Percentiles rank a stretch among this genome's conserved stretches.
These are phyloP conservation scores for Apodemia hepburni DNA, from an alignment of 2,888 invertebrate genomes.

Conservation along the genomic window DNA sequence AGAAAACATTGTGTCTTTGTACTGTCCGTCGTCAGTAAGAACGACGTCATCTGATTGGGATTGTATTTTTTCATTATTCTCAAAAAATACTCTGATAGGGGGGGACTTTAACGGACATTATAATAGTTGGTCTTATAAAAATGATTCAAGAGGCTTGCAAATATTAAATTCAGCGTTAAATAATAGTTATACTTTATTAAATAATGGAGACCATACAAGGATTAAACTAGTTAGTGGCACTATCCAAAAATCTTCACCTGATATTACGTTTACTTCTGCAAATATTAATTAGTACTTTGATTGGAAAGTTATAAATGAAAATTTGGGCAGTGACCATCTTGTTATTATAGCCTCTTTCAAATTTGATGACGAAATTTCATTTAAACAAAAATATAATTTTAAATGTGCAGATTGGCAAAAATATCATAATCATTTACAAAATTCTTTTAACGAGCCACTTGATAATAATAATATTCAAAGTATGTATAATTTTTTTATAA, in stretches of 20 bases:
- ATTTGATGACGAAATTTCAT: background rate
- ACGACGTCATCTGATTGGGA: conserved; percentile 21
- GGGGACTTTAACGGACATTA: conserved; percentile 23
- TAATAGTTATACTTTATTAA: conserved; percentile 16
- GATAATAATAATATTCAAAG: background rate
- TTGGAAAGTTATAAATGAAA: background rate
- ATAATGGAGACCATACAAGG: background rate
- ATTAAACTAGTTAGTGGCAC: background rate
- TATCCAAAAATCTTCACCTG: background rate
- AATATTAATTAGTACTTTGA: background rate
- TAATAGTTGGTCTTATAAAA: conserved; percentile 17
- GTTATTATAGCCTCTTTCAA: background rate
- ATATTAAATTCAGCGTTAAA: conserved; percentile 13
- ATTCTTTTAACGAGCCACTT: background rate
- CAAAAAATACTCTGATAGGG: conserved; percentile 12
- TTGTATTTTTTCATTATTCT: conserved; percentile 12
- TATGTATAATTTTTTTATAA: background rate
- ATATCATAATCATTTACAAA: background rate
- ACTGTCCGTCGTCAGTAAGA: conserved; percentile 19
- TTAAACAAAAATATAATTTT: background rate
- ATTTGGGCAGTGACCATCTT: background rate
- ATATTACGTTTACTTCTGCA: background rate
- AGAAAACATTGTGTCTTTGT: conserved; percentile 21
- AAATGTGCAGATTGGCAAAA: background rate
- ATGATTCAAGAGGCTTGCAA: conserved; percentile 20